Conservation (phyloP, 2,888 invertebrate genomes). For the Hermaeophaga mercurialis region DNA sequence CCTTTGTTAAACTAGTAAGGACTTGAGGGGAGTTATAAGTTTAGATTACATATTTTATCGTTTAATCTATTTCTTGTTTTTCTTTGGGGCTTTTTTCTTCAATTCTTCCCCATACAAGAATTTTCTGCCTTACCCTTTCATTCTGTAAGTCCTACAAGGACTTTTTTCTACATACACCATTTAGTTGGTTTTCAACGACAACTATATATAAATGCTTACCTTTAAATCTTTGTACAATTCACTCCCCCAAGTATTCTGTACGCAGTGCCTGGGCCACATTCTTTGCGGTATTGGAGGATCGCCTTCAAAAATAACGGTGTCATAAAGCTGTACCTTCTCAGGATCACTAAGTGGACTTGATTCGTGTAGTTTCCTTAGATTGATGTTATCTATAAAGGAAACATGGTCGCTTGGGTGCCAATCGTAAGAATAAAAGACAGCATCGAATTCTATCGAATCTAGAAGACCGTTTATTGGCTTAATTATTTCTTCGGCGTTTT, state of each 20-base stretch:
- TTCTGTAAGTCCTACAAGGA: no score
- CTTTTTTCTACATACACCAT: no score
- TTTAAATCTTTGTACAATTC: conserved; percentile 87
- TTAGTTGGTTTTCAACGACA: no score
- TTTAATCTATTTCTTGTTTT: no score
- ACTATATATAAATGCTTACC: conserved; percentile 60
- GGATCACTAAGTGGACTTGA: conserved; percentile 72
- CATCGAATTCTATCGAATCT: conserved; percentile 79
- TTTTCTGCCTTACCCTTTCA: no score
- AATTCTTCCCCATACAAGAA: no score
- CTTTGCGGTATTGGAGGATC: conserved; percentile 83
- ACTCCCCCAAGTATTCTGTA: conserved; percentile 93
- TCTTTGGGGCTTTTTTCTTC: no score
- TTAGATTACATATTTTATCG: no score
- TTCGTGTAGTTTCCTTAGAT: conserved; percentile 71
- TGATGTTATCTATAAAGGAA: conserved; percentile 88
- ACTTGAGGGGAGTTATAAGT: no score
- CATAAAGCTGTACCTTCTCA: conserved; percentile 75
- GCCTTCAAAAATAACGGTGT: conserved; percentile 88
- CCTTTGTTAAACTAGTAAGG: no score
- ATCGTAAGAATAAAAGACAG: conserved; percentile 89
- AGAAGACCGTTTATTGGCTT: conserved; percentile 86
- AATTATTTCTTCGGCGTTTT: conserved; percentile 86
- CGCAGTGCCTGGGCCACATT: conserved; percentile 94
- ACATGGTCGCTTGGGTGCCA: conserved; percentile 97